Percentiles rank a stretch among this genome's conserved stretches.
Evolutionary conservation across 2,888 invertebrate genomes (phyloP).

Genomic region (Ochlodes sylvanus): DNA sequence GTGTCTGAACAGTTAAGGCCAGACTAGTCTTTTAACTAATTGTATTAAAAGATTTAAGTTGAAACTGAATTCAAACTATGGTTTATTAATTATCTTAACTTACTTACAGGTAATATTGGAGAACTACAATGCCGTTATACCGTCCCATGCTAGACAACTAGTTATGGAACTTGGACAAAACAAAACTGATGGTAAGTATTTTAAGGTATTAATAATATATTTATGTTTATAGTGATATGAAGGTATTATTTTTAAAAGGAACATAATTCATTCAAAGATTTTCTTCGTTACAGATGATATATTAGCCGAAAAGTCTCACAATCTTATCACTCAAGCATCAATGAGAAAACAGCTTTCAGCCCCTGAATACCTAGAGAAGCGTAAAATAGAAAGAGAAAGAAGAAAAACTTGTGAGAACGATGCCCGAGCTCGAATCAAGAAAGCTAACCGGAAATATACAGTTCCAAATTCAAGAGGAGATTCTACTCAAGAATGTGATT

Average conservation of each 20-base stretch:
- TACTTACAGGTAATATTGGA: slow-evolving; percentile 93
- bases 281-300: slow-evolving; percentile 83
- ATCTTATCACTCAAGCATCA: slow-evolving; percentile 81
- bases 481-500: slow-evolving; percentile 67
- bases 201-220: neutral
- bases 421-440: slow-evolving; percentile 85
- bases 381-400: slow-evolving; percentile 90
- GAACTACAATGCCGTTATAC: slow-evolving; percentile 96
- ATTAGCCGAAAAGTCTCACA: slow-evolving; percentile 85
- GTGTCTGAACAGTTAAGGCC: too few species aligned
- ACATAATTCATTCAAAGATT: neutral
- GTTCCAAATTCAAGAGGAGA: slow-evolving; percentile 60
- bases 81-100: neutral
- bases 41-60: too few species aligned
- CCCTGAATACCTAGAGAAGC: slow-evolving; percentile 95
- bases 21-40: too few species aligned
- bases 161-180: slow-evolving; percentile 95
- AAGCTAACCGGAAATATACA: slow-evolving; percentile 79
- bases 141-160: slow-evolving; percentile 96
- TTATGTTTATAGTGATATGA: too few species aligned
- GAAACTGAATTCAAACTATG: too few species aligned
- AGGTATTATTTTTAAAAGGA: too few species aligned
- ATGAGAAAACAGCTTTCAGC: slow-evolving; percentile 92
- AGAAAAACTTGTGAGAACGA: slow-evolving; percentile 87
- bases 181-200: slow-evolving; percentile 86